Percentiles rank a stretch among this genome's conserved stretches.
phyloP scores from a whole-genome alignment of 1,140 invertebrate species.

The Achroia grisella region DNA sequence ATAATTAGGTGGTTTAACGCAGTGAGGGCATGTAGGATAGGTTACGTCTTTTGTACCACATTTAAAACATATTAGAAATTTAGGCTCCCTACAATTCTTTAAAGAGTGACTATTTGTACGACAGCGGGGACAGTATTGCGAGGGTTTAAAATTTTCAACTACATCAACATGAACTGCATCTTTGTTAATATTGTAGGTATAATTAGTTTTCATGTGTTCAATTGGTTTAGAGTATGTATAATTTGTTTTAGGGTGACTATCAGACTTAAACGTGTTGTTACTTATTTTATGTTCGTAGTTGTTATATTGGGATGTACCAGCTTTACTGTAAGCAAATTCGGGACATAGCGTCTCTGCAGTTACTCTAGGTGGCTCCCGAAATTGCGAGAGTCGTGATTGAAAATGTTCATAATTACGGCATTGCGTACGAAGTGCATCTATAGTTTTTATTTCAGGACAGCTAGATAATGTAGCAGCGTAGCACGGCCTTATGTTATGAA shows the following conservation, averaged over 20 bases:
- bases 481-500: conserved; percentile 24
- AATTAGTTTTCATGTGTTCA: background rate
- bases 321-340: conserved; percentile 21
- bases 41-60: conserved; percentile 14
- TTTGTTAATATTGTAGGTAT: too few species aligned
- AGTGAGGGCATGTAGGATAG: conserved; percentile 18
- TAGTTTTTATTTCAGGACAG: conserved; percentile 3
- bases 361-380: conserved; percentile 15
- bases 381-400: conserved; percentile 11
- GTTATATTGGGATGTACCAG: conserved; percentile 5
- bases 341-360: conserved; percentile 19
- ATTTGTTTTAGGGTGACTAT: too few species aligned
- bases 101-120: conserved; percentile 13
- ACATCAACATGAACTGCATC: too few species aligned
- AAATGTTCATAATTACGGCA: conserved; percentile 23
- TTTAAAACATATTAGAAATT: conserved; percentile 15
- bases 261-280: too few species aligned
- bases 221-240: too few species aligned
- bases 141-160: too few species aligned
- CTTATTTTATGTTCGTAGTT: too few species aligned
- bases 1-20: conserved; percentile 3
- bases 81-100: conserved; percentile 6
- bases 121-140: conserved; percentile 17
- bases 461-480: conserved; percentile 17
- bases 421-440: conserved; percentile 7